Conservation (phyloP, 2,113 vertebrate genomes). For the Apodemus sylvaticus region DNA sequence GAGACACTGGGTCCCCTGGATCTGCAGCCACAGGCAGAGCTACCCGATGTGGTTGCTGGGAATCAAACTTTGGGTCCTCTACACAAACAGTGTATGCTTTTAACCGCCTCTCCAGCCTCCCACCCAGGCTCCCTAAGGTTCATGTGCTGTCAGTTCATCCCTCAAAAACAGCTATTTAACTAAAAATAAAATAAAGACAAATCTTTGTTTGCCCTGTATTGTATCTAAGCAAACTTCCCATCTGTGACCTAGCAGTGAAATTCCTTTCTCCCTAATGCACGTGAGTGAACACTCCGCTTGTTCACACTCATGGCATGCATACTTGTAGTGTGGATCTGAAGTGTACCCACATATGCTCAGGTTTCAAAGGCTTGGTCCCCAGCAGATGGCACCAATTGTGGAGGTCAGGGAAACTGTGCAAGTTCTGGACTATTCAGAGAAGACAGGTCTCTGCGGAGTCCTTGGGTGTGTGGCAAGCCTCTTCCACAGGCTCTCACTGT, state of each 20-base stretch:
- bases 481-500: not conserved
- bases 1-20: not conserved
- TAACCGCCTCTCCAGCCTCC: not conserved
- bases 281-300: accelerated
- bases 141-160: too few relatives aligned
- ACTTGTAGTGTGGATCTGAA: not conserved
- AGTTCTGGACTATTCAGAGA: not conserved
- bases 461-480: not conserved
- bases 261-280: not conserved
- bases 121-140: too few relatives aligned
- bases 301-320: too few relatives aligned
- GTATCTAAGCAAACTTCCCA: not conserved
- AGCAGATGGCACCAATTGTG: not conserved
- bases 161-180: not conserved
- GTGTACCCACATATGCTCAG: not conserved
- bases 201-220: not conserved
- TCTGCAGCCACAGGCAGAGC: not conserved
- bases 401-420: not conserved
- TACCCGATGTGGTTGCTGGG: not conserved
- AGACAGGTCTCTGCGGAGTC: not conserved
- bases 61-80: not conserved
- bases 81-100: not conserved
- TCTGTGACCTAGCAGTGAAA: not conserved
- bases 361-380: not conserved
- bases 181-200: not conserved